Evolutionary conservation across 2,797 vertebrate species (phyloP), one percentile per base, ranked within the genome.

Genomic region (Pseudomugil tenellus): DNA sequence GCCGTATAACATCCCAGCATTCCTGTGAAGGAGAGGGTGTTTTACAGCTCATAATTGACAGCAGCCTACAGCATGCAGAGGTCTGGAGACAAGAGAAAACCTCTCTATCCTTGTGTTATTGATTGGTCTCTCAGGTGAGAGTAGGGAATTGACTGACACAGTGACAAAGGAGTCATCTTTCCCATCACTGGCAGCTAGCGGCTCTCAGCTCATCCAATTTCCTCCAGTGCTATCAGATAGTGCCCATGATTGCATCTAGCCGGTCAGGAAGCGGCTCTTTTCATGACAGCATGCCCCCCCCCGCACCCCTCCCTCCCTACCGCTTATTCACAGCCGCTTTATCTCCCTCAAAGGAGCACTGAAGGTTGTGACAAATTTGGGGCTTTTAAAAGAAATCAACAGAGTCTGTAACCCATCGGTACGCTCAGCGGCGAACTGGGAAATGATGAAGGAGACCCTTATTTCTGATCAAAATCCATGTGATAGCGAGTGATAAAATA

Each of bases 121-220:
- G 89, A 92, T 90, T 84, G 85, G 80, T 85, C 89, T 87, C 84
- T 87, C 80, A 89, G 90, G 88, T 91, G 84, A 92, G 83, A 89
- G 89, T 76, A 60, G 83, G 83, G 85, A 92, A 93, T 91, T 92
- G 92, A 93, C 92, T 92, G 93, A 93, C 93, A 91, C 89, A 87
- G 92, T 93, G 90, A 93, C 89, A 94, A 92, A 93, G 90, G 93
- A 94, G 93, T 94, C 94, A 94, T 94, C 94, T 92, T 92, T 94
- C 90, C 92, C 93, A 94, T 94, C 93, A 91, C 85, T 85, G 71
- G 85, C 89, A 84, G 88, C 87, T 79, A 91, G 81, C 76, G 58
- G 88, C 88, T 85, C 87, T 87, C 77, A 79, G 90, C 93, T 93
- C 91, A 92, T 93, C 92, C 93, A 92, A 94, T 94, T 93, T 95